Conservation (phyloP, 2,113 vertebrate species). For the Emydura subglobosa region DNA sequence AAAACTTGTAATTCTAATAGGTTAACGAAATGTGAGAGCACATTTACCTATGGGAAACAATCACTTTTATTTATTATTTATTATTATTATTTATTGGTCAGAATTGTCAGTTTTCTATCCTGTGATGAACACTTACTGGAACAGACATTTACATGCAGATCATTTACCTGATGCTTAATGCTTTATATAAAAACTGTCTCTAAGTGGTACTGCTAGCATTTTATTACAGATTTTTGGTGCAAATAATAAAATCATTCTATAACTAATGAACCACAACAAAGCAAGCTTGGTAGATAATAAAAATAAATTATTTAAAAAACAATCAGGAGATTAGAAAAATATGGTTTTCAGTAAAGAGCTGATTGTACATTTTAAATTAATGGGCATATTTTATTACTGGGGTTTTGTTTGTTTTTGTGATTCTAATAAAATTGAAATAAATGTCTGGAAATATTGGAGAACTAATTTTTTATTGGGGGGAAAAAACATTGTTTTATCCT, state of each 20-base stretch:
- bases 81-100: constrained; percentile 28
- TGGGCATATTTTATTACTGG: constrained; percentile 55
- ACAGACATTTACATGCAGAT: constrained; percentile 76
- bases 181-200: constrained; percentile 73
- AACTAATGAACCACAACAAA: constrained; percentile 78
- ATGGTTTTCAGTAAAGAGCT: constrained; percentile 30
- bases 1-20: not conserved
- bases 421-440: constrained; percentile 53
- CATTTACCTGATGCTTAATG: constrained; percentile 76
- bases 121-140: constrained; percentile 71
- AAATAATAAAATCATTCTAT: constrained; percentile 73
- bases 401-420: constrained; percentile 43
- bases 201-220: constrained; percentile 67
- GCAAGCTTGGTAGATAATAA: constrained; percentile 79
- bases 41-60: not conserved
- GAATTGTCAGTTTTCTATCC: constrained; percentile 63
- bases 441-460: constrained; percentile 27
- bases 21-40: not conserved
- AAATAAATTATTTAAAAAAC: constrained; percentile 77
- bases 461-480: not conserved
- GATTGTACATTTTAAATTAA: constrained; percentile 52
- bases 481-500: not conserved
- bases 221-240: constrained; percentile 69
- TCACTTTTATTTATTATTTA: constrained; percentile 37
- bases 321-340: constrained; percentile 70